phyloP scores from a whole-genome alignment of 1,140 invertebrate species.

The Lordiphosa stackelbergi region DNA sequence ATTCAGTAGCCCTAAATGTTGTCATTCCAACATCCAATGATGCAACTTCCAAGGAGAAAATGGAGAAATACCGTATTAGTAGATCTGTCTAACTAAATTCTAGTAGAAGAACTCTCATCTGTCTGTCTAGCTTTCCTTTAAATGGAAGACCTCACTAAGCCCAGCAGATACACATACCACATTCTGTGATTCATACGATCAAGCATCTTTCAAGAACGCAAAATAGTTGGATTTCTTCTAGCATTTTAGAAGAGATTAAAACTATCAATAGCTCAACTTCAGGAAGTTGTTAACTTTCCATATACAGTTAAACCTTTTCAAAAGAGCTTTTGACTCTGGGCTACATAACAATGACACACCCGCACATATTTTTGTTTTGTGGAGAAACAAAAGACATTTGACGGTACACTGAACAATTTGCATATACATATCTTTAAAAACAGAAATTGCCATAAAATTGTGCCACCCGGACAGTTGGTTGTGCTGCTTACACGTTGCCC shows the following conservation, averaged over 20 bases:
- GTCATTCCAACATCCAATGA: no score
- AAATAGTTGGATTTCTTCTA: conserved; percentile 8
- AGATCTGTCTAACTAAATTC: no score
- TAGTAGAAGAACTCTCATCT: no score
- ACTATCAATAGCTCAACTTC: conserved; percentile 9
- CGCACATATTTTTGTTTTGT: background rate
- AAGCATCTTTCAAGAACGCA: background rate
- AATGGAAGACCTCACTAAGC: no score
- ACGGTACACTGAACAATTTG: conserved; percentile 9
- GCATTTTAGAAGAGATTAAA: background rate
- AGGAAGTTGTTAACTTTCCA: conserved; percentile 21
- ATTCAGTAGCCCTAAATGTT: no score
- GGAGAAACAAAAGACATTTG: conserved; percentile 19
- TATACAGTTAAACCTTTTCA: conserved; percentile 24
- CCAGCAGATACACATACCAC: no score
- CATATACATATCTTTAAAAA: conserved; percentile 4
- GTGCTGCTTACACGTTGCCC: conserved; percentile 8
- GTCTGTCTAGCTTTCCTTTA: no score
- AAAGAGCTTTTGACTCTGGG: background rate
- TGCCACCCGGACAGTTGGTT: conserved; percentile 18
- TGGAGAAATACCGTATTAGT: no score
- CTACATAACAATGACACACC: conserved; percentile 9
- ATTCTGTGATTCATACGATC: background rate
- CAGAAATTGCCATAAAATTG: conserved; percentile 27
- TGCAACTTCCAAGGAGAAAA: no score